phyloP scores from a whole-genome alignment of 2,797 vertebrate genomes.

The Eulemur mongoz region DNA sequence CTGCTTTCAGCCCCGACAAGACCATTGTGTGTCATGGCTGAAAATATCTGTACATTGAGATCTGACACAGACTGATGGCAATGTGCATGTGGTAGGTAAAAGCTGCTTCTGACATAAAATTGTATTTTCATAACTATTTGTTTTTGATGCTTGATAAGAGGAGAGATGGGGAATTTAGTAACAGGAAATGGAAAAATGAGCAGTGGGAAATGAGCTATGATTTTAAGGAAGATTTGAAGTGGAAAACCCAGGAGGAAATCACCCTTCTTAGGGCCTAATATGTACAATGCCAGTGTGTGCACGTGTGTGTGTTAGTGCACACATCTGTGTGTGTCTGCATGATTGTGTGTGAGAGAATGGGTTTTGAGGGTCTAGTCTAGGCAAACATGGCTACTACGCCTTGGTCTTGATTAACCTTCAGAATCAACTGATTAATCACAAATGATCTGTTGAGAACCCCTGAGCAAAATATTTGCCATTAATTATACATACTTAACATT shows the following conservation, averaged over 20 bases:
- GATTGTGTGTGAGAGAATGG: background rate
- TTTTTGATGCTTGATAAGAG: background rate
- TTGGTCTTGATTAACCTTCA: slow-evolving; percentile 31
- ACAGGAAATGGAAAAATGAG: background rate
- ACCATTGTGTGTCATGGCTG: background rate
- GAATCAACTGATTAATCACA: slow-evolving; percentile 20
- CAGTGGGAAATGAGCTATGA: background rate
- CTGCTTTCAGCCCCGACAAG: background rate
- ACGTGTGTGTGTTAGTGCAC: background rate
- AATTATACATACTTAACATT: slow-evolving; percentile 53
- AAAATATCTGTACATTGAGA: background rate
- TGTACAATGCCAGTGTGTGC: background rate
- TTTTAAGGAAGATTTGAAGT: background rate
- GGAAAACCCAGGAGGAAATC: background rate
- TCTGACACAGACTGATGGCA: background rate
- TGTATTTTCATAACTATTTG: background rate
- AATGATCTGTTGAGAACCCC: slow-evolving; percentile 32
- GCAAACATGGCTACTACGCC: background rate
- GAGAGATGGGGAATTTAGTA: background rate
- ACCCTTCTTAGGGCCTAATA: background rate
- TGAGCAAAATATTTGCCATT: slow-evolving; percentile 55
- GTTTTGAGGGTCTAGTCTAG: background rate
- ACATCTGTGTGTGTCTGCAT: background rate
- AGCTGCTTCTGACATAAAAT: background rate
- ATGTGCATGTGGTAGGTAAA: background rate